phyloP scores from a whole-genome alignment of 2,888 invertebrate species.

The Tortrix viridana region DNA sequence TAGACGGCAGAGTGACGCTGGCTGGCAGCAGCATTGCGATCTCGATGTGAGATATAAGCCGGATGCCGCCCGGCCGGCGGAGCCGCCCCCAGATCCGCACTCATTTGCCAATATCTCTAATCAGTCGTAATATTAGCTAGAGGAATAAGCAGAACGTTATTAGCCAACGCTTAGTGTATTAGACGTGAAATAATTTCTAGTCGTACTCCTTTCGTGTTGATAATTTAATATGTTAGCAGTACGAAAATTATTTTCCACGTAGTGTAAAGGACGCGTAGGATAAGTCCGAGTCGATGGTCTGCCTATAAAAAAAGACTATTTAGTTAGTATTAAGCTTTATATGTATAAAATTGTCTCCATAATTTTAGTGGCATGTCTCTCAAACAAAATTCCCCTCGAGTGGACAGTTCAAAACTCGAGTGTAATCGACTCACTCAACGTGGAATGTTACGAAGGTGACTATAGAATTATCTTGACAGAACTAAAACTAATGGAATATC shows the following conservation, averaged over 20 bases:
- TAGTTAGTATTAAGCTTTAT: slow-evolving; percentile 78
- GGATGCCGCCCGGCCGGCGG: background rate
- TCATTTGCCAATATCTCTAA: slow-evolving; percentile 48
- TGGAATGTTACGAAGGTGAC: slow-evolving; percentile 21
- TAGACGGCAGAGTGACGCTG: slow-evolving; percentile 4
- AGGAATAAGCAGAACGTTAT: slow-evolving; percentile 40
- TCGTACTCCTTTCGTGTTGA: slow-evolving; percentile 82
- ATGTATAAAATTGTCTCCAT: slow-evolving; percentile 64
- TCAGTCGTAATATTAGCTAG: slow-evolving; percentile 41
- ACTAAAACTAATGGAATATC: slow-evolving; percentile 48
- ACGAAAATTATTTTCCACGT: slow-evolving; percentile 75
- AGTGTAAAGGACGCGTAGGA: slow-evolving; percentile 53
- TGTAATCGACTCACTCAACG: background rate
- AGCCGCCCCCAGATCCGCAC: slow-evolving; percentile 15
- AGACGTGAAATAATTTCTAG: slow-evolving; percentile 69
- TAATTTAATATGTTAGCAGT: slow-evolving; percentile 78
- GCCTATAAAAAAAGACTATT: slow-evolving; percentile 77
- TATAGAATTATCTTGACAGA: slow-evolving; percentile 44
- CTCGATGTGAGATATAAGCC: background rate
- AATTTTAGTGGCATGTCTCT: slow-evolving; percentile 71
- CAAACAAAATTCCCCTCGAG: slow-evolving; percentile 43
- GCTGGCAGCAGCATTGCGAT: background rate
- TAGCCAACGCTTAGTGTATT: slow-evolving; percentile 37
- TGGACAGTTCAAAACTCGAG: slow-evolving; percentile 8
- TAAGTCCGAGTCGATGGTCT: slow-evolving; percentile 68